Base-by-base conservation (phyloP, 2,113 vertebrate genomes). In the Lagenorhynchus albirostris region DNA sequence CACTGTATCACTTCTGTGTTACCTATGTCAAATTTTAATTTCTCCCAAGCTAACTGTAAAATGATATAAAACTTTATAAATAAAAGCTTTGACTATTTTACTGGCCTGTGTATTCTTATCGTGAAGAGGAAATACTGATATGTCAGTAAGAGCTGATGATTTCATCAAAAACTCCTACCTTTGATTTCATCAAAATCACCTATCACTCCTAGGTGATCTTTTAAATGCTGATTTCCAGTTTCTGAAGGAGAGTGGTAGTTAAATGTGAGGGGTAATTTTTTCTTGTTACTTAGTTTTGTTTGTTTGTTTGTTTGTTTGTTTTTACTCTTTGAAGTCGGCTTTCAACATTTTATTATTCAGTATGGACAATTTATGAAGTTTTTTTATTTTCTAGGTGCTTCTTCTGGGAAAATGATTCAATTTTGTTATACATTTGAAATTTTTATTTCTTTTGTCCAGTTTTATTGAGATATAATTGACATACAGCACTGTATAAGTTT, bases 151-250 rank as follows among this genome's bases (percentile, higher is more conserved):
- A 89, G 26, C 31, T 63, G 58, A 26, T 82, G 47, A 96, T 44
- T 81, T 92, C 65, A 41, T n/a, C 36, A 31, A 80, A 83, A 89
- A 33, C 3, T 70, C 6, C 44, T 15, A 80, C 18, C 33, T 3
- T 50, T 82, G 41, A 96, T 44, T 81, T 92, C 65, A 41, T n/a
- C 36, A 31, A 80, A 83, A 89, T 50, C 47, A 50, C 47, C 47
- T 50, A 50, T 50, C 13, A 33, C 2, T 70, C 6, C 44, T 15
- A 15, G 21, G 26, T 77, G 50, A 95, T 67, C 93, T 96, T 74
- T 90, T 44, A 13, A 94, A 89, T 74, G 58, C 67, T 89, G 55
- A 83, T 31, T 96, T 95, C 18, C 6, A 74, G 50, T 44, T 97
- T 94, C 60, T 95, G 67, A 93, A 94, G 23, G 50, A 81, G 6